Evolutionary conservation across 2,888 invertebrate genomes (phyloP).

Genomic region (Lissocephala sabroskyi): DNA sequence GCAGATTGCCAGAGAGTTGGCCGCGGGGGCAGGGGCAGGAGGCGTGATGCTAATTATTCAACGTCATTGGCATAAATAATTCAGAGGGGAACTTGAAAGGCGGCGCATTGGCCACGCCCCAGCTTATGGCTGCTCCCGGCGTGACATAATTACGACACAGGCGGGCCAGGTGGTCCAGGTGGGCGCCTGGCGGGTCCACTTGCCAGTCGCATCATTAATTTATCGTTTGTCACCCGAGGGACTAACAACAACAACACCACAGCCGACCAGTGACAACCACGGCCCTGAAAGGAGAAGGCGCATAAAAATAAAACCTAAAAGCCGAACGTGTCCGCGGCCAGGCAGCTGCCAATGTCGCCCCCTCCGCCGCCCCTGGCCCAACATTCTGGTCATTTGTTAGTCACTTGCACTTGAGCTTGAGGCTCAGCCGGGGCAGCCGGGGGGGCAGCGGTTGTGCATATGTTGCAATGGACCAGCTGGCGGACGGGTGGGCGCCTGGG

Average conservation of each 20-base stretch:
- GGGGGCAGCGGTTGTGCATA: neutral
- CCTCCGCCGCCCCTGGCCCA: neutral
- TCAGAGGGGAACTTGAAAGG: conserved; percentile 25
- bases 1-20: too few species aligned
- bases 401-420: conserved; percentile 1
- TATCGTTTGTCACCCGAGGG: conserved; percentile 8
- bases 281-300: too few species aligned
- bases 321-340: too few species aligned
- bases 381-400: neutral
- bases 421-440: conserved; percentile 4
- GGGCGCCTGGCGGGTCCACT: too few species aligned
- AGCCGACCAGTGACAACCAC: neutral
- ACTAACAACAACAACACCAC: neutral
- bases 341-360: too few species aligned
- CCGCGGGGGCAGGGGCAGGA: too few species aligned
- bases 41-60: conserved; percentile 51
- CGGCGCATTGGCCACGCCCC: neutral
- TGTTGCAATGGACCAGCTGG: conserved; percentile 16
- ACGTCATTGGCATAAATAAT: conserved; percentile 61
- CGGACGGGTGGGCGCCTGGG: too few species aligned
- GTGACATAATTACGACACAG: conserved; percentile 26
- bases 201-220: conserved; percentile 23
- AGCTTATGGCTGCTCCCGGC: neutral
- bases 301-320: too few species aligned
- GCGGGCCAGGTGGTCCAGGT: neutral